Conservation (phyloP, 2,888 invertebrate species). For the Tineola bisselliella region DNA sequence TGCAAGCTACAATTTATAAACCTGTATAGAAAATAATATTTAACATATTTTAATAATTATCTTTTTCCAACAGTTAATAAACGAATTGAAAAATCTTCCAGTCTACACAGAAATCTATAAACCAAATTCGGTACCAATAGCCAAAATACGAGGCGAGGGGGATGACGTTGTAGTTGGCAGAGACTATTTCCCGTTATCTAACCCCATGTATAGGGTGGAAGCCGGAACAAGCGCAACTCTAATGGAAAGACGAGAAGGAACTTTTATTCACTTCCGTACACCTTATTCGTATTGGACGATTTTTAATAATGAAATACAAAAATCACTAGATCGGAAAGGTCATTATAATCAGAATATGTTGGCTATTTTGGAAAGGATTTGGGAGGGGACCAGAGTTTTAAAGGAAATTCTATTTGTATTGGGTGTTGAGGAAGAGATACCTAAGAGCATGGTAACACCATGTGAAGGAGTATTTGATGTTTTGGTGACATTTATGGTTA, state of each 20-base stretch:
- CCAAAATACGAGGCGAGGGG: conserved; percentile 39
- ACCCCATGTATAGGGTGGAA: conserved; percentile 64
- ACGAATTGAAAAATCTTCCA: conserved; percentile 68
- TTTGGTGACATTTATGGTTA: conserved; percentile 60
- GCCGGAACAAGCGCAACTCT: conserved; percentile 62
- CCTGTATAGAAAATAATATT: background rate
- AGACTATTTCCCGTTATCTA: conserved; percentile 62
- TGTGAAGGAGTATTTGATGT: conserved; percentile 60
- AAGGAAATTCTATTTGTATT: conserved; percentile 37
- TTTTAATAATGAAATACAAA: conserved; percentile 70
- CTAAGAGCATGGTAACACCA: conserved; percentile 40
- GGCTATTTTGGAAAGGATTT: conserved; percentile 39
- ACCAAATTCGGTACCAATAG: conserved; percentile 50
- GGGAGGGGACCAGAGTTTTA: conserved; percentile 47
- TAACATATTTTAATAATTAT: background rate
- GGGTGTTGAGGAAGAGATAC: conserved; percentile 36
- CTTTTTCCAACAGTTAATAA: conserved; percentile 54
- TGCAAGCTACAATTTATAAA: background rate
- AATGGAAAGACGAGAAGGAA: conserved; percentile 61
- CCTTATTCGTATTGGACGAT: conserved; percentile 72
- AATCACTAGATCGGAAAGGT: conserved; percentile 47
- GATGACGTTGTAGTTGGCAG: conserved; percentile 57
- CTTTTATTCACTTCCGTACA: conserved; percentile 70
- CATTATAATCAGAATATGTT: conserved; percentile 38
- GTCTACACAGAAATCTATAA: conserved; percentile 69